A percentile compares a stretch with the other conserved stretches of the same genome.
phyloP scores from a whole-genome alignment of 2,797 vertebrate species.

The Psittacula echo region DNA sequence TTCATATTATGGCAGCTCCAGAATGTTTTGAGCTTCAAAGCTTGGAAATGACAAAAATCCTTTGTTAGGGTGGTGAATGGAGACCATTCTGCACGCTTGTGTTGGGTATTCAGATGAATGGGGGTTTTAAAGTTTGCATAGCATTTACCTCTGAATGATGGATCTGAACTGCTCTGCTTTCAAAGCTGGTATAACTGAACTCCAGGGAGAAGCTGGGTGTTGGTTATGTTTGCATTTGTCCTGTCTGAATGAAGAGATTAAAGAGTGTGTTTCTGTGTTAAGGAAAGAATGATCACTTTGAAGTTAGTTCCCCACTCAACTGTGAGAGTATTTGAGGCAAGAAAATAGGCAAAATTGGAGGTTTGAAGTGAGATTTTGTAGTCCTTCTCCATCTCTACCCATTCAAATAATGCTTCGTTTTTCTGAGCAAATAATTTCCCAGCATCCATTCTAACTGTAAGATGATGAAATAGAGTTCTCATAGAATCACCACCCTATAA shows the following conservation, averaged over 20 bases:
- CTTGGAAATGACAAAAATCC: neutral
- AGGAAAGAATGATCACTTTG: neutral
- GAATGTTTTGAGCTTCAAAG: neutral
- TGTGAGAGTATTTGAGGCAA: neutral
- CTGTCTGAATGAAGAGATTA: neutral
- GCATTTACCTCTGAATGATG: neutral
- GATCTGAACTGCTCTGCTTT: conserved; percentile 1
- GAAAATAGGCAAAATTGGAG: neutral
- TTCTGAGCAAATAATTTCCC: neutral
- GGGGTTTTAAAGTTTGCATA: neutral
- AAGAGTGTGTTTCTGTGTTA: neutral
- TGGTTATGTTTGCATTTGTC: neutral
- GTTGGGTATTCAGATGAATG: neutral
- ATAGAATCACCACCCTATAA: neutral
- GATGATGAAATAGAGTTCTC: neutral
- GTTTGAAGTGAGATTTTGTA: neutral
- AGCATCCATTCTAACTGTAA: neutral
- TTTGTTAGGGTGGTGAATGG: neutral
- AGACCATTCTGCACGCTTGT: neutral
- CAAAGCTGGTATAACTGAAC: neutral
- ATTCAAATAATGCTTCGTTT: neutral
- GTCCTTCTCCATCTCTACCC: neutral
- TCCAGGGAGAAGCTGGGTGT: neutral
- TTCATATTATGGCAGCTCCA: neutral
- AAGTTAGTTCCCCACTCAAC: neutral